Base-by-base conservation (phyloP, 2,888 invertebrate genomes). In the Byasa hedistus region DNA sequence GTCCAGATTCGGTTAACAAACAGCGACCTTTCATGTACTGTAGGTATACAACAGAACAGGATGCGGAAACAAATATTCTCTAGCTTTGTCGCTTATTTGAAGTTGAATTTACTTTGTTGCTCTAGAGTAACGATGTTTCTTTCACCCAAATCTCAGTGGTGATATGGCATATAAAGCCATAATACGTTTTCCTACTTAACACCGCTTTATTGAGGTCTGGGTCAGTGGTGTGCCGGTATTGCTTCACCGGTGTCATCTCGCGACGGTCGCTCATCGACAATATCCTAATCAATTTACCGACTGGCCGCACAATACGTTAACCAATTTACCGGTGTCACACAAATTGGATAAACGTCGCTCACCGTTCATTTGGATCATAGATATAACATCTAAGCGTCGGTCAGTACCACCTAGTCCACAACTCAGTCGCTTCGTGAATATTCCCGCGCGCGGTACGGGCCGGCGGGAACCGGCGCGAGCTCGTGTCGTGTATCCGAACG, bases 261-360 rank as follows among this genome's bases (percentile, higher is more conserved):
- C 55, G 58, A 59, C n/a, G 55, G 61, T 36, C 51, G 21, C 39
- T 48, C 69, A 70, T 68, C 69, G 23, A 58, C 74, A 75, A 76
- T 75, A 74, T 75, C 76, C 75, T 77, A 79, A 76, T 79, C 76
- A 78, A 73, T 74, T n/a, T 59, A 66, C 59, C 57, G 59, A 57
- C 60, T 61, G 63, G 59, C 60, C 67, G 61, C 65, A 57, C 62
- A 66, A 64, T 68, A 64, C 58, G 66, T 66, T 71, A 77, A 75
- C 70, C 84, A 85, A 87, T 87, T 87, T 84, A 78, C 78, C 73
- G 77, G 76, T 75, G 75, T 84, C 81, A 83, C 73, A 73, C 73
- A 87, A 89, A 89, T 89, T 89, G 90, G 79, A 89, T 89, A 89
- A 89, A 79, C 83, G 83, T 48, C 36, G 63, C 75, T 76, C 63